A percentile compares a stretch with the other conserved stretches of the same genome.
These are phyloP conservation scores for Scaptomyza pallida DNA, from an alignment of 1,140 invertebrate genomes.

Conservation along the genomic window DNA sequence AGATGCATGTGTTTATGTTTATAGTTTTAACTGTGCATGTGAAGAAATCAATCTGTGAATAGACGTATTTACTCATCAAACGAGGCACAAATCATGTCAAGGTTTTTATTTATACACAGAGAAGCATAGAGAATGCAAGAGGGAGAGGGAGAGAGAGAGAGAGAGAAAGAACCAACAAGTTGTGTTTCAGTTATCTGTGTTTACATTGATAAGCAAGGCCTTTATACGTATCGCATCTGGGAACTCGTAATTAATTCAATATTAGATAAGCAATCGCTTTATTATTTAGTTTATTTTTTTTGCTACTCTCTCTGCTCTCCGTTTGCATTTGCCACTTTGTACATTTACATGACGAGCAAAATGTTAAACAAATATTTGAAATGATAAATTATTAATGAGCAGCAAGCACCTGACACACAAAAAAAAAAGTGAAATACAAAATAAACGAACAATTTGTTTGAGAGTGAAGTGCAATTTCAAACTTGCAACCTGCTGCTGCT, in stretches of 20 bases:
- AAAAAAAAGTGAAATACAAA: constrained; percentile 1
- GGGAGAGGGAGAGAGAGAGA: too few relatives aligned
- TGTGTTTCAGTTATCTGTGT: constrained; percentile 27
- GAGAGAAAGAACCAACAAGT: constrained; percentile 5
- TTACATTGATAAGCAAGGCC: constrained; percentile 31
- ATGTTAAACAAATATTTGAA: constrained; percentile 12
- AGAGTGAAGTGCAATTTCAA: constrained; percentile 20
- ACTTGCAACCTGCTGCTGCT: constrained; percentile 7
- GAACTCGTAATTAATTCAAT: constrained; percentile 31
- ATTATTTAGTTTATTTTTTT: not conserved
- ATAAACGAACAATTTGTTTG: not conserved
- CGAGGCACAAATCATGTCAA: constrained; percentile 39
- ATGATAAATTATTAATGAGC: constrained; percentile 16
- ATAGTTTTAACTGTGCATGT: constrained; percentile 11
- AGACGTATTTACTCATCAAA: constrained; percentile 18
- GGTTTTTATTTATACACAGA: constrained; percentile 14
- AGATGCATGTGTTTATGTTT: not conserved
- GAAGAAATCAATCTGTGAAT: constrained; percentile 24
- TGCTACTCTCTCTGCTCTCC: not conserved
- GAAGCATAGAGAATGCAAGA: not conserved
- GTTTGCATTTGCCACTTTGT: not conserved
- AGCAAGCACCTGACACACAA: not conserved
- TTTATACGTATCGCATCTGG: constrained; percentile 26
- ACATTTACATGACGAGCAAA: constrained; percentile 12
- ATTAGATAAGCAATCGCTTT: constrained; percentile 14